These are phyloP conservation scores for Heliconius sara DNA, from an alignment of 2,888 invertebrate genomes.

Conservation along the genomic window DNA sequence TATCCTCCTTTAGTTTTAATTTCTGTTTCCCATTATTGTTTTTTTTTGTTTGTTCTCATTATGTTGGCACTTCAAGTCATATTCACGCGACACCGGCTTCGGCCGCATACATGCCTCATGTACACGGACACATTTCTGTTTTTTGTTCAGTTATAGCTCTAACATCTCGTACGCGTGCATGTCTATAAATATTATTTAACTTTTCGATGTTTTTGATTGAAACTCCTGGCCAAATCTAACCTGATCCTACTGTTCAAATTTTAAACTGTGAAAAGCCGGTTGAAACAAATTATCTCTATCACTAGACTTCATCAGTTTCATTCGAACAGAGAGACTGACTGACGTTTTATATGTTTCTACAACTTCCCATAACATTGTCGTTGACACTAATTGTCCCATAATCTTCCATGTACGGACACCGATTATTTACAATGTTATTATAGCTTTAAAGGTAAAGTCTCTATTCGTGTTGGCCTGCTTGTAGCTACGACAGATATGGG, in stretches of 20 bases:
- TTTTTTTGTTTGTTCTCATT: constrained; percentile 59
- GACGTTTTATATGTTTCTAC: constrained; percentile 35
- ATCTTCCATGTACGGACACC: constrained; percentile 50
- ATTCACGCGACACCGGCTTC: constrained; percentile 75
- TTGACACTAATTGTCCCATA: constrained; percentile 46
- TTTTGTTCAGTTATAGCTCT: constrained; percentile 47
- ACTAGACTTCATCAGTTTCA: constrained; percentile 34
- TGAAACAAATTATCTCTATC: constrained; percentile 44
- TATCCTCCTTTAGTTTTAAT: constrained; percentile 57
- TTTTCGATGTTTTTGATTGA: constrained; percentile 48
- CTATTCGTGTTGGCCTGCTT: constrained; percentile 74
- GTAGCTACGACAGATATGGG: constrained; percentile 71
- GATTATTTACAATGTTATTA: constrained; percentile 54
- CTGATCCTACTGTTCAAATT: constrained; percentile 28
- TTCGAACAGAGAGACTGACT: constrained; percentile 44
- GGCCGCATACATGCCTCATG: constrained; percentile 69
- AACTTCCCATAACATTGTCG: constrained; percentile 34
- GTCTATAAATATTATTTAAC: constrained; percentile 50
- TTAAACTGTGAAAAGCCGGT: constrained; percentile 54
- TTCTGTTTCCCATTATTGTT: constrained; percentile 58
- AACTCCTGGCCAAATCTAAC: constrained; percentile 35
- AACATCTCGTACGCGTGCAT: constrained; percentile 46
- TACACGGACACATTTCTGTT: constrained; percentile 70
- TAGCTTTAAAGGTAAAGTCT: constrained; percentile 59
- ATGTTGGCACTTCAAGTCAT: constrained; percentile 75